A percentile compares a stretch with the other conserved stretches of the same genome.
These are phyloP conservation scores for Formica aserva DNA, from an alignment of 2,888 invertebrate species.

Conservation along the genomic window DNA sequence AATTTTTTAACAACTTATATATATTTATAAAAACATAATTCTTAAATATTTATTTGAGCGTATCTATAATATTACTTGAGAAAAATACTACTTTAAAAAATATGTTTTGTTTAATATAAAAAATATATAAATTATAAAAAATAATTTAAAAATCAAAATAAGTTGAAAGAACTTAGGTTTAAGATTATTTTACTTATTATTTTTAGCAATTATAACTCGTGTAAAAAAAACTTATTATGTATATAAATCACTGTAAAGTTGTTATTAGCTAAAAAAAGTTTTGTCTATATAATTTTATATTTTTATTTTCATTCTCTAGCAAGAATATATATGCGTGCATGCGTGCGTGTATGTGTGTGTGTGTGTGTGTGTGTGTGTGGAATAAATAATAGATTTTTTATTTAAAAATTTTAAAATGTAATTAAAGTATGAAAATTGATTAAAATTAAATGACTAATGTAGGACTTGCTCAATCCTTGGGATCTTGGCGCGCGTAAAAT, in stretches of 20 bases:
- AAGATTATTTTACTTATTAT: not conserved
- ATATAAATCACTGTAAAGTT: not conserved
- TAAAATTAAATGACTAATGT: constrained; percentile 28
- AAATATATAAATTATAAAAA: not conserved
- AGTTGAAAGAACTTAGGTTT: not conserved
- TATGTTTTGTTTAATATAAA: not conserved
- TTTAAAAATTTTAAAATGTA: not conserved
- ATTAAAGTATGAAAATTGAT: not conserved
- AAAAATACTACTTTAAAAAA: not conserved
- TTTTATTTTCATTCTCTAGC: not conserved
- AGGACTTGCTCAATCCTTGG: constrained; percentile 64
- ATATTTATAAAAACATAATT: not conserved
- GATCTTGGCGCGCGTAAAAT: constrained; percentile 76
- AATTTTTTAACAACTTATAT: not conserved
- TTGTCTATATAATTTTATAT: not conserved
- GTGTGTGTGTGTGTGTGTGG: no score
- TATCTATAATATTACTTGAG: no score
- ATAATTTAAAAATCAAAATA: not conserved
- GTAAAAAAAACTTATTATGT: not conserved
- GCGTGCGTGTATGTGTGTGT: no score
- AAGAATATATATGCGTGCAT: not conserved
- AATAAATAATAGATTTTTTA: not conserved
- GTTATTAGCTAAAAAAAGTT: not conserved
- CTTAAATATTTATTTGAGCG: not conserved
- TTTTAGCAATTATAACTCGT: not conserved